phyloP scores from a whole-genome alignment of 1,140 invertebrate species.

The Sycophila sp. region DNA sequence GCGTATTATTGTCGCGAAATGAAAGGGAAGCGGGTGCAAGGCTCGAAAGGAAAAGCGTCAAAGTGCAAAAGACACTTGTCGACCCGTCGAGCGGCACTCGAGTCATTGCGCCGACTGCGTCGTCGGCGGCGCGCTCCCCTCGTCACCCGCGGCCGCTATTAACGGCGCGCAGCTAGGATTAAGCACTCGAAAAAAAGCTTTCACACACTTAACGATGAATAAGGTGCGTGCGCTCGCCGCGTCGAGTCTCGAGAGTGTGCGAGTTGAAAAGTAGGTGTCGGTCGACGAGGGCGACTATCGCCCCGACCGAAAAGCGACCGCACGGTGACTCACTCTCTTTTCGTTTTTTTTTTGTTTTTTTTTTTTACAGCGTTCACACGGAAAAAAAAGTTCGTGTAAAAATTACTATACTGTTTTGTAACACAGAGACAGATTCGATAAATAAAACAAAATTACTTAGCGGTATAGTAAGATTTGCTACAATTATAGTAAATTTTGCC shows the following conservation, averaged over 20 bases:
- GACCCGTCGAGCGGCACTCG: not conserved
- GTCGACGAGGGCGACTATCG: not conserved
- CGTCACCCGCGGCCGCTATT: not conserved
- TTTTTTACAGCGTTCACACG: too few species aligned
- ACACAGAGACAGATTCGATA: too few species aligned
- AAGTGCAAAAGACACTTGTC: conserved; percentile 27
- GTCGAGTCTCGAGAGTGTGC: not conserved
- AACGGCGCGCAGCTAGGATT: not conserved
- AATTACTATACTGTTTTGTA: too few species aligned
- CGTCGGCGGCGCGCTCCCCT: not conserved
- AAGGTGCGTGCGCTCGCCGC: not conserved
- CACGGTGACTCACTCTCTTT: too few species aligned
- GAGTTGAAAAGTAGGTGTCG: conserved; percentile 9
- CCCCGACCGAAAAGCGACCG: too few species aligned
- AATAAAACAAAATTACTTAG: too few species aligned
- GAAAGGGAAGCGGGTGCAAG: not conserved
- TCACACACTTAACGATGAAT: conserved; percentile 27
- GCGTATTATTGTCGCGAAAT: too few species aligned
- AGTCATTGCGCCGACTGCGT: conserved; percentile 9
- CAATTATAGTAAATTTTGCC: too few species aligned
- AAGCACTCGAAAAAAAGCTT: conserved; percentile 34
- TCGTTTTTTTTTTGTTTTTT: too few species aligned
- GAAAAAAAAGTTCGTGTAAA: too few species aligned
- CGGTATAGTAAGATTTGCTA: too few species aligned
- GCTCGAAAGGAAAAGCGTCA: conserved; percentile 12